Evolutionary conservation across 2,888 invertebrate genomes (phyloP).

Genomic region (Cataglyphis livida): DNA sequence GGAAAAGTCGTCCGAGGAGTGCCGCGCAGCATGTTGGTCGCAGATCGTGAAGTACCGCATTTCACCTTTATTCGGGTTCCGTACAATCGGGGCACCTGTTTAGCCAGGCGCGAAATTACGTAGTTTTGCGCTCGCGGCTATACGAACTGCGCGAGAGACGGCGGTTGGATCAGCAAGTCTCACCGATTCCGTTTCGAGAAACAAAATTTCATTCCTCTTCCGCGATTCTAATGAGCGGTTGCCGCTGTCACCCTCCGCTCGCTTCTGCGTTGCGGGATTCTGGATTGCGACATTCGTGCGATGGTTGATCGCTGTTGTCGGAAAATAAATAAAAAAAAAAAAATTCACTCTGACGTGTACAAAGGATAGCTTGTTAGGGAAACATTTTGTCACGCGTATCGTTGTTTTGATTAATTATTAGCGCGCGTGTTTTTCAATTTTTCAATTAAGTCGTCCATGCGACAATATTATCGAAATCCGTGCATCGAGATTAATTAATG

Average conservation of each 20-base stretch:
- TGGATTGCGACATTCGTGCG: not conserved
- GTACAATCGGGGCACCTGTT: conserved; percentile 61
- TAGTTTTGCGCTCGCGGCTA: conserved; percentile 70
- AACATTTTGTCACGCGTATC: conserved; percentile 53
- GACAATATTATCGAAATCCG: conserved; percentile 32
- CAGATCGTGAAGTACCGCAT: conserved; percentile 57
- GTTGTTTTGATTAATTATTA: conserved; percentile 75
- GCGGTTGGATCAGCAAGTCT: not conserved
- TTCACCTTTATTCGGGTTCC: conserved; percentile 69
- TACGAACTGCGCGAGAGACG: conserved; percentile 28
- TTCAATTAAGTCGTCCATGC: conserved; percentile 52
- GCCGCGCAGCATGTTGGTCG: conserved; percentile 26
- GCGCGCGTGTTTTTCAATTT: conserved; percentile 36
- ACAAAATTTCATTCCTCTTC: conserved; percentile 46
- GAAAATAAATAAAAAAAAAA: not conserved
- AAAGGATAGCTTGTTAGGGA: conserved; percentile 64
- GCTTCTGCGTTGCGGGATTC: not conserved
- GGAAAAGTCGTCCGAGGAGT: conserved; percentile 8
- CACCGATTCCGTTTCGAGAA: conserved; percentile 31
- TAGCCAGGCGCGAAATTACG: conserved; percentile 82
- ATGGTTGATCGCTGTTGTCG: not conserved
- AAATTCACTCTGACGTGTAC: not conserved
- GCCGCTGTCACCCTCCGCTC: not conserved
- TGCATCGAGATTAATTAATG: conserved; percentile 45
- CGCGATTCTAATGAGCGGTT: conserved; percentile 54